Percentiles rank a stretch among this genome's conserved stretches.
Conservation (phyloP, 2,113 vertebrate species). For the Dascyllus trimaculatus region DNA sequence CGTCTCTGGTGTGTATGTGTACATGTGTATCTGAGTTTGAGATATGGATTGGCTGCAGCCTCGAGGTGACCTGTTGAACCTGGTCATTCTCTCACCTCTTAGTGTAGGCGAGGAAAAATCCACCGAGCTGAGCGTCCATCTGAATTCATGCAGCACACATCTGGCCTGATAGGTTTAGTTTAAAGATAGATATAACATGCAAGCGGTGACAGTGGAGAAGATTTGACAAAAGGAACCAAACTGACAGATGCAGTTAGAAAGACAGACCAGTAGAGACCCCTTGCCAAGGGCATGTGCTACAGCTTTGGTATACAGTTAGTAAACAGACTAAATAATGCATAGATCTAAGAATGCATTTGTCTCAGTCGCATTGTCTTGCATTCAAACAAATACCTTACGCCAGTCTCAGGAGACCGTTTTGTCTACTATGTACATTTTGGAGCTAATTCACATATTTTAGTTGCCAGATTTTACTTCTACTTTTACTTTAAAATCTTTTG, state of each 20-base stretch:
- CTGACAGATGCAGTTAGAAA: constrained; percentile 14
- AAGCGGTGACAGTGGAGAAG: background rate
- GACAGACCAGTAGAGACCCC: constrained; percentile 36
- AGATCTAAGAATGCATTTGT: constrained; percentile 59
- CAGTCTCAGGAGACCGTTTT: background rate
- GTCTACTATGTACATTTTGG: background rate
- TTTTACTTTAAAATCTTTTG: background rate
- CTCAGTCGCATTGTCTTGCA: constrained; percentile 28
- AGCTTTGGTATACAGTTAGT: constrained; percentile 32
- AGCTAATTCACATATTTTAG: background rate
- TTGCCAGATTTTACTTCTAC: background rate
- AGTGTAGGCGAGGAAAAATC: constrained; percentile 28
- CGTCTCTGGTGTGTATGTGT: background rate
- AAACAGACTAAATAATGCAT: constrained; percentile 76
- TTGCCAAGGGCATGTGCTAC: constrained; percentile 11
- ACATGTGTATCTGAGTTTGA: constrained; percentile 5
- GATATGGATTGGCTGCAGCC: constrained; percentile 27
- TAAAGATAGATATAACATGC: constrained; percentile 13
- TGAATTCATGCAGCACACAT: constrained; percentile 11
- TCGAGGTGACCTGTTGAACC: constrained; percentile 38
- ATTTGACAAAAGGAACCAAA: background rate
- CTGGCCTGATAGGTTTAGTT: constrained; percentile 23
- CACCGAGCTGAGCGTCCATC: background rate
- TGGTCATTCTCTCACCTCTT: constrained; percentile 27
- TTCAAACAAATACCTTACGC: background rate